Conservation (phyloP, 2,113 vertebrate genomes). For the Proteles cristata region DNA sequence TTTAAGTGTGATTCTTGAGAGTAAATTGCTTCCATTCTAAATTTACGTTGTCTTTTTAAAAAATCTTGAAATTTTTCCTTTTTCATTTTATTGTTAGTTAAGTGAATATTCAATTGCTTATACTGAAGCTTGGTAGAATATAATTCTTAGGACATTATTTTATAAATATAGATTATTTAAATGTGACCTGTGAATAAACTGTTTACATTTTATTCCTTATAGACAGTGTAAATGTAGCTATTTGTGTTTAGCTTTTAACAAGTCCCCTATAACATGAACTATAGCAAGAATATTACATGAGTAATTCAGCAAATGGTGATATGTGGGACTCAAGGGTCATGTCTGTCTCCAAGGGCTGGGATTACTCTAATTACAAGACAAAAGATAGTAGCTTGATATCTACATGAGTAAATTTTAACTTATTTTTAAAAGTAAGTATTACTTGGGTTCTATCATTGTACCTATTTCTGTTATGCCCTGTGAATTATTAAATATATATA, state of each 20-base stretch:
- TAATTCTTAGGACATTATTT: neutral
- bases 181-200: neutral
- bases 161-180: conserved; percentile 1
- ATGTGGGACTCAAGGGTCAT: neutral
- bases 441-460: neutral
- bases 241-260: neutral
- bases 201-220: neutral
- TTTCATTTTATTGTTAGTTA: neutral
- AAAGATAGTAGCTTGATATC: neutral
- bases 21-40: neutral
- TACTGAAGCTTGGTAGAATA: neutral
- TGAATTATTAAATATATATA: neutral
- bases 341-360: neutral
- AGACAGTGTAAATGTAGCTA: neutral
- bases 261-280: neutral
- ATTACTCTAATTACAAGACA: neutral
- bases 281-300: neutral
- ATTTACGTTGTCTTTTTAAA: conserved; percentile 29
- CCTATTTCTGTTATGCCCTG: neutral
- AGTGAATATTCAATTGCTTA: neutral
- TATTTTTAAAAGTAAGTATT: neutral
- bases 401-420: neutral
- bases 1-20: neutral
- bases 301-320: neutral
- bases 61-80: neutral